These are phyloP conservation scores for Tetropium fuscum DNA, from an alignment of 2,888 invertebrate genomes.

Conservation along the genomic window DNA sequence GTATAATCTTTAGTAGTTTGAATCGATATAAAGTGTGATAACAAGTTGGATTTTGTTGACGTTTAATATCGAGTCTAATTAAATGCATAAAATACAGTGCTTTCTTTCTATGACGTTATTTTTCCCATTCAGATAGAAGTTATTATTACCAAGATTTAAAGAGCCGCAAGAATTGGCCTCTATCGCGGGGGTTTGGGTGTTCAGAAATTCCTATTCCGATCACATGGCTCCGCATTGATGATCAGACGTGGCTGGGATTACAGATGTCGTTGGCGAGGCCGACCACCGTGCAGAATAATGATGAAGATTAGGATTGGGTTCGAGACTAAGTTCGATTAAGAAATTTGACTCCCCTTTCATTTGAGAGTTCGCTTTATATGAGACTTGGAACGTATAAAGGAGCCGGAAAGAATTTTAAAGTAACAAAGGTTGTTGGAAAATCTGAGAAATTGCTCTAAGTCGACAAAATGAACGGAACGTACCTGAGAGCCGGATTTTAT, in stretches of 20 bases:
- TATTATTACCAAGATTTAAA: too few relatives aligned
- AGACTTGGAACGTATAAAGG: constrained; percentile 1
- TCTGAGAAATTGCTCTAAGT: not conserved
- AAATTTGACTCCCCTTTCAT: constrained; percentile 44
- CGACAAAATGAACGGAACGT: too few relatives aligned
- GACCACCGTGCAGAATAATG: constrained; percentile 45
- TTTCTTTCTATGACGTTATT: too few relatives aligned
- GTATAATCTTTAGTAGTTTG: too few relatives aligned
- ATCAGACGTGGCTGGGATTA: constrained; percentile 48
- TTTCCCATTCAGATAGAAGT: too few relatives aligned
- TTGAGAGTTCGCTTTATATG: constrained; percentile 30
- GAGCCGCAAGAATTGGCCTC: constrained; percentile 10
- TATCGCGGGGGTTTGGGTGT: constrained; percentile 10
- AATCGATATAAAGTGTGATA: too few relatives aligned
- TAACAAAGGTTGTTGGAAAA: too few relatives aligned
- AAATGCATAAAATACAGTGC: too few relatives aligned
- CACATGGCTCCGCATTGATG: constrained; percentile 48
- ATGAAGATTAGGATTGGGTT: constrained; percentile 50
- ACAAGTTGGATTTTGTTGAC: too few relatives aligned
- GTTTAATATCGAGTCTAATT: too few relatives aligned
- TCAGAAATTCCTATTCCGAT: constrained; percentile 37
- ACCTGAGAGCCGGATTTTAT: too few relatives aligned
- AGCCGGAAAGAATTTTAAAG: constrained; percentile 31
- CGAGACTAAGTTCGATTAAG: constrained; percentile 45
- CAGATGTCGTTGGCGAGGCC: constrained; percentile 45